A percentile compares a stretch with the other conserved stretches of the same genome.
phyloP scores from a whole-genome alignment of 2,888 invertebrate genomes.

The Acanthacorydalis orientalis region DNA sequence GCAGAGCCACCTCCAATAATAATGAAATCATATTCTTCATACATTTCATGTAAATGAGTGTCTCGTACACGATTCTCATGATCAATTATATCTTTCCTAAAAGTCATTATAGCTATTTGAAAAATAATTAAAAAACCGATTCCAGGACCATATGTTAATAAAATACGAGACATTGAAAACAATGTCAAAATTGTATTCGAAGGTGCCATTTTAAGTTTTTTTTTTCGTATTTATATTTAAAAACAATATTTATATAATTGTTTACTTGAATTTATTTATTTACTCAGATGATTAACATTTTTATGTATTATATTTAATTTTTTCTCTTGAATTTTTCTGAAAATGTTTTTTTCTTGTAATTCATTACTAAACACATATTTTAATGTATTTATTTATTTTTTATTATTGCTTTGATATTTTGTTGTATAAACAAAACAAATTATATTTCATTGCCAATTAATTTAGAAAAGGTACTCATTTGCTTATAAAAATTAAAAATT shows the following conservation, averaged over 20 bases:
- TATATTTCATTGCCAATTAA: too few species aligned
- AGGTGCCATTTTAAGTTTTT: conserved; percentile 2
- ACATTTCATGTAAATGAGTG: conserved; percentile 32
- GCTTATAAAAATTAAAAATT: too few species aligned
- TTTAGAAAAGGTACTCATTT: too few species aligned
- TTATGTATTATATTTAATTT: too few species aligned
- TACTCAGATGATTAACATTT: too few species aligned
- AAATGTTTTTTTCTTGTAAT: too few species aligned
- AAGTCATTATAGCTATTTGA: conserved; percentile 41
- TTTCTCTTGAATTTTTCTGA: too few species aligned
- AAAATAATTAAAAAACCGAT: conserved; percentile 45
- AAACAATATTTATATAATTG: neutral
- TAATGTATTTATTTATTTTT: too few species aligned
- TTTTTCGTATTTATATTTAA: neutral
- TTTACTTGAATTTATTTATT: neutral
- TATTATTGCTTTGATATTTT: too few species aligned
- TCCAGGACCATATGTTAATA: conserved; percentile 45
- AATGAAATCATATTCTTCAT: conserved; percentile 57
- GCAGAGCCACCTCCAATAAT: conserved; percentile 71
- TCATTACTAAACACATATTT: too few species aligned
- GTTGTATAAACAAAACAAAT: too few species aligned
- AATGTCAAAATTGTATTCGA: conserved; percentile 18
- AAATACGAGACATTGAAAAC: conserved; percentile 44
- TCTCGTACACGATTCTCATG: conserved; percentile 40
- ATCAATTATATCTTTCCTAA: conserved; percentile 58